Base-by-base conservation (phyloP, 2,888 invertebrate species). In the Andrena marginata region DNA sequence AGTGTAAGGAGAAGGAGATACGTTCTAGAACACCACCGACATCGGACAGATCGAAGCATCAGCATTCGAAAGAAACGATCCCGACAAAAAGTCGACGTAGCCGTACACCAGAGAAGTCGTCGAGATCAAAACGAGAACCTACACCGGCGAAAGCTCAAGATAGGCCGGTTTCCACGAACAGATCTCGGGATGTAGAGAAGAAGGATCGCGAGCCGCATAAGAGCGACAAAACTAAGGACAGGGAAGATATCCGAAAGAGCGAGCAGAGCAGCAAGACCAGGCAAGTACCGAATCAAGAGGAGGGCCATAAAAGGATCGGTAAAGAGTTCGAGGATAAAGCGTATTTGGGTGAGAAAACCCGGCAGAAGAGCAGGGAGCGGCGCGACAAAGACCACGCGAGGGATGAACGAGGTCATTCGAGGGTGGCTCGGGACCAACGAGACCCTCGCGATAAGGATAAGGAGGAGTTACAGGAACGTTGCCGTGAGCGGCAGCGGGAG, bases 391-490 rank as follows among this genome's bases (percentile, higher is more conserved):
- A 93, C 48, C 90, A 92, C 65, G 33, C 81, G 0, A 88, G 92
- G 4, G 92, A 93, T 2, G 91, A 91, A 26, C 89, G 92, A 4
- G 86, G 91, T 62, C 92, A 92, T 76, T 87, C 92, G 33, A 78
- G 84, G 10, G 59, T 86, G 13, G 70, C 81, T 42, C 85, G 90
- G 20, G 92, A 91, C 64, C 85, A 89, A 33, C 84, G 92, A 1
- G 92, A 92, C 1, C 63, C 79, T 26, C 88, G 91, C 2, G 92
- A 92, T 13, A 91, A 92, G 33, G 92, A 93, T 4, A 92, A 92
- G 4, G 97, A 97, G 85, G 87, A 87, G 2, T 31, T 95, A 0
- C 92, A 96, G 73, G 96, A 96, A 1, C 96, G 97, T 74, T 95
- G 95, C 82, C 93, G 95, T 8, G 95, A 95, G 95, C 95, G 94